Base-by-base conservation (phyloP, 1,140 invertebrate species). In the Tribolium madens region DNA sequence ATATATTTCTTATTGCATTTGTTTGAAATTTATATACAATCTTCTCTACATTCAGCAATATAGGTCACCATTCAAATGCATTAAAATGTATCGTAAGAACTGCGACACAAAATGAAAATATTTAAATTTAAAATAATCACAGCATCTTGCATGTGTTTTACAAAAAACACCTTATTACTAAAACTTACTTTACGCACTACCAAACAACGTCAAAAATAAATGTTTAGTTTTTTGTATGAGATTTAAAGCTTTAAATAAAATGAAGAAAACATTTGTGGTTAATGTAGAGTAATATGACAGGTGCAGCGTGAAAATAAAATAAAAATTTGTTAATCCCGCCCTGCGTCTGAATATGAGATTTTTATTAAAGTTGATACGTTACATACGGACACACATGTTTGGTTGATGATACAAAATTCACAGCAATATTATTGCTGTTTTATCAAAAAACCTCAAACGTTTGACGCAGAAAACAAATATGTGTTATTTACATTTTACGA, bases 11-110 rank as follows among this genome's bases (percentile, higher is more conserved):
- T 31, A 64, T 68, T 42, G 18, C 36, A 12, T 14, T 21, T 36
- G 14, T 42, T 70, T 70, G 13, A 70, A 70, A 47, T 70, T 36
- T 13, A 47, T 47, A 21, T 21, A 47, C 33, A 70, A 46, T 13
- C 18, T 14, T 26, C 36, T 14, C 15, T 17, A 57, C 17, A 17
- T 57, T 57, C 14, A 57, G 17, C 52, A 57, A 57, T 57, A 57
- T 57, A 57, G 52, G 52, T 57, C 52, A 57, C 52, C 52, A 57
- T 57, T 57, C 52, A 15, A 57, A 57, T 57, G 17, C 52, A 57
- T 57, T 57, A 57, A 57, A 21, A 5, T 57, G 14, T 21, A 50
- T 6, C 3, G 9, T 50, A 50, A 50, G 12, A 50, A 50, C 12
- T 50, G 47, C 47, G 17, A 21, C 52, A 17, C 52, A 57, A 57